Base-by-base conservation (phyloP, 53 echinoderm and acorn worm genomes). In the Holothuria scabra region DNA sequence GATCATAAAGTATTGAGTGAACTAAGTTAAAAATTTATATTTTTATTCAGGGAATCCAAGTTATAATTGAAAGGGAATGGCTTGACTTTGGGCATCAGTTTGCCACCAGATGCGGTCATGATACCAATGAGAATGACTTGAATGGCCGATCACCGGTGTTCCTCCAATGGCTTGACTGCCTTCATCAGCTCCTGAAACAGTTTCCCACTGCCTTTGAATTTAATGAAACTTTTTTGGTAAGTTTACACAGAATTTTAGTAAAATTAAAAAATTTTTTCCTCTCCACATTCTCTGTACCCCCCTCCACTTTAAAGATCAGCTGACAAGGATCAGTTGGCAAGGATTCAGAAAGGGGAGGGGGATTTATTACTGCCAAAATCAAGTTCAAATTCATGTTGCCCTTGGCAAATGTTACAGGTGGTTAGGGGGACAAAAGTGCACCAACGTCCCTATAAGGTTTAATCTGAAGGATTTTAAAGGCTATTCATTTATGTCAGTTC, bases 201-300 rank as follows among this genome's bases (percentile, higher is more conserved):
- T 95, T 86, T 74, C 95, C 95, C 52, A 95, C 95, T 46, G 85
- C 93, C 23, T 95, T 95, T 82, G 89, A 95, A 85, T 95, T 95
- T 91, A 95, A 95, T 66, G 91, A 93, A 84, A 95, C 95, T 86
- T 95, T 95, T 91, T 85, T 95, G 91, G 95, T 95, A 91, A 67
- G 90, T 84, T 25, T 14, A 30, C 18, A 52, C 16, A 52, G 41
- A 41, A 8, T 52, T 52, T 52, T 16, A 52, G 16, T 52, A 1
- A 11, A 74, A 37, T 16, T 12, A 29, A 11, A 28, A 2, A 9
- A 38, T 70, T 10, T 9, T 70, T 3, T 8, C 5, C n/a, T 44
- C 18, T 10, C 14, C 48, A 48, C 48, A 8, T 48, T 12, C 48
- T 35, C 35, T 35, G 3, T 35, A n/a, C 35, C 35, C 35, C 35